Evolutionary conservation across 2,797 vertebrate species (phyloP), one percentile per base, ranked within the genome.

Genomic region (Eulemur rubriventer): DNA sequence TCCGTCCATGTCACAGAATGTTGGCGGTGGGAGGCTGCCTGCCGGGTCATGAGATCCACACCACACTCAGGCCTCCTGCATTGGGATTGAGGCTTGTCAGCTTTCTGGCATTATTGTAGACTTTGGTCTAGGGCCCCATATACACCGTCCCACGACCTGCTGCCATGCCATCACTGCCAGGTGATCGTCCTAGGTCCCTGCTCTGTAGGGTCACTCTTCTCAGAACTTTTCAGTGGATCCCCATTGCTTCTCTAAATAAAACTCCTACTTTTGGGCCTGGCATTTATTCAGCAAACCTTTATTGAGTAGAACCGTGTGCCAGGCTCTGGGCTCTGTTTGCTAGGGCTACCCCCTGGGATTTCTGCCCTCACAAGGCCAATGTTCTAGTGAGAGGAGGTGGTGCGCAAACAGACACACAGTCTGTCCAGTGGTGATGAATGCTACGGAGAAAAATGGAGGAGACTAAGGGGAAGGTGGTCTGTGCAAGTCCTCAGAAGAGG

Each of bases 221-320:
- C 41, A 41, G 65, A 67, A 22, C 16, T 67, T 73, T 92, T 82
- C 41, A 52, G 57, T 69, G 61, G 4, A 52, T 92, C 59, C 33
- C 28, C 22, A 59, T 50, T 83, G 57, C 30, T 94, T 92, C 38
- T 94, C 59, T 67, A 95, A 87, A 82, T 50, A 86, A 67, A 85
- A 70, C 10, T 12, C 13, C 18, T 65, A 26, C 4, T 92, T n/a
- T 26, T 0, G 13, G 43, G 43, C 24, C 28, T 50, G 48, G 33
- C 14, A 82, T 61, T 41, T 65, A 55, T 30, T 90, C 59, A 76
- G 75, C 24, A 61, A 70, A 61, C 61, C 41, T 89, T 70, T 89
- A 72, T 22, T 63, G 12, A 46, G 55, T 48, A 63, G 61, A 63
- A 65, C 52, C 12, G 26, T 7, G 1, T 35, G 2, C 50, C 48